Conservation (phyloP, 2,797 vertebrate species). For the Antennarius maculatus region DNA sequence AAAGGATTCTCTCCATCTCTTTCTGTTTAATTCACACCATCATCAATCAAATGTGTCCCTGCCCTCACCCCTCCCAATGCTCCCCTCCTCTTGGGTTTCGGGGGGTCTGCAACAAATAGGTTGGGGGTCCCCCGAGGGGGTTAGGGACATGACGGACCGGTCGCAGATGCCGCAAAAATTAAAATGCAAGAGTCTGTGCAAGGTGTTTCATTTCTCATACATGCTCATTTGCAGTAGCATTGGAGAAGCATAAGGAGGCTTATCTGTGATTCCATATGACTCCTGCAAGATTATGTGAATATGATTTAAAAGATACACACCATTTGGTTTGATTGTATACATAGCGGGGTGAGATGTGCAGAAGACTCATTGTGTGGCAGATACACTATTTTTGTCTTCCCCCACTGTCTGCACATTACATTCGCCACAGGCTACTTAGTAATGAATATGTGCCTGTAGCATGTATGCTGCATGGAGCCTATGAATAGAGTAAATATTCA, state of each 20-base stretch:
- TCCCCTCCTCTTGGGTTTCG: slow-evolving; percentile 65
- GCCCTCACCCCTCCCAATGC: slow-evolving; percentile 25
- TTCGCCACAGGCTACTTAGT: slow-evolving; percentile 80
- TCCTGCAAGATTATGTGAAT: slow-evolving; percentile 75
- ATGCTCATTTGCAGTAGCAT: slow-evolving; percentile 77
- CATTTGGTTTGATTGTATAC: slow-evolving; percentile 38
- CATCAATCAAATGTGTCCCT: slow-evolving; percentile 84
- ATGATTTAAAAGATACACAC: slow-evolving; percentile 63
- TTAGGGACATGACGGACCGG: slow-evolving; percentile 79
- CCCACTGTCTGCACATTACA: slow-evolving; percentile 80
- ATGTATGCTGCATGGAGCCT: slow-evolving; percentile 67
- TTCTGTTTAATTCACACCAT: slow-evolving; percentile 85
- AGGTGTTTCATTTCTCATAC: slow-evolving; percentile 82
- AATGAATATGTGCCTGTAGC: slow-evolving; percentile 82
- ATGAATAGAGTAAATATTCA: slow-evolving; percentile 80
- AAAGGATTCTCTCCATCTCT: slow-evolving; percentile 87
- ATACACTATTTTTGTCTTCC: slow-evolving; percentile 71
- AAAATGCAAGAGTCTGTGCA: slow-evolving; percentile 81
- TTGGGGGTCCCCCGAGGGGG: slow-evolving; percentile 77
- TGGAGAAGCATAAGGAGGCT: slow-evolving; percentile 73
- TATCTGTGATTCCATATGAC: slow-evolving; percentile 71
- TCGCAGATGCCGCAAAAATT: slow-evolving; percentile 84
- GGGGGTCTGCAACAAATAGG: slow-evolving; percentile 74
- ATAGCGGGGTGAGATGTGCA: slow-evolving; percentile 74
- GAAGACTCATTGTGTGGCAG: slow-evolving; percentile 63